Evolutionary conservation across 2,113 vertebrate species (phyloP).

Genomic region (Nanger granti): DNA sequence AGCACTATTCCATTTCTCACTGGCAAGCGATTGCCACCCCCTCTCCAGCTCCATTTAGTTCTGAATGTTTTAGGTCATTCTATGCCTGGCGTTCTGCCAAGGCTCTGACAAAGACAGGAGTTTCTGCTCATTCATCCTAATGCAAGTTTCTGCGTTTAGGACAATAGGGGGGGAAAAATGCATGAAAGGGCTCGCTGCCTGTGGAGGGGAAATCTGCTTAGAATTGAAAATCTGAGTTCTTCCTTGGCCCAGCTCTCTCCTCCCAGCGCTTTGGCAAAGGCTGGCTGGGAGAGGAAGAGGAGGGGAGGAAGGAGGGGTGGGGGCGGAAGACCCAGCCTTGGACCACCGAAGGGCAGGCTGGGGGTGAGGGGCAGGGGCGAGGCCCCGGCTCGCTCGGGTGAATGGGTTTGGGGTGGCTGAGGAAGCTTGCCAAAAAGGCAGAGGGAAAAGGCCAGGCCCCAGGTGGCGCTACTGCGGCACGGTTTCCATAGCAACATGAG

Average conservation of each 20-base stretch:
- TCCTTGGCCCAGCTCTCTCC: conserved; percentile 34
- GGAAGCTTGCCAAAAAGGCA: conserved; percentile 60
- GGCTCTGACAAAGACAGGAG: conserved; percentile 69
- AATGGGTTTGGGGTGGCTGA: conserved; percentile 59
- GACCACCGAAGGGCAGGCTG: neutral
- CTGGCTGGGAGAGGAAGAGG: neutral
- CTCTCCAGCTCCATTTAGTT: conserved; percentile 64
- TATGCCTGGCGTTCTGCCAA: conserved; percentile 64
- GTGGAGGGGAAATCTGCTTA: conserved; percentile 71
- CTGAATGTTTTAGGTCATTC: conserved; percentile 71
- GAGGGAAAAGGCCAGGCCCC: conserved; percentile 59
- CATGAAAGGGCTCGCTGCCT: conserved; percentile 68
- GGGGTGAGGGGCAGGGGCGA: neutral
- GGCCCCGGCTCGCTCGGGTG: neutral
- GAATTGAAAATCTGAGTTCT: conserved; percentile 63
- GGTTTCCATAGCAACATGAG: conserved; percentile 67
- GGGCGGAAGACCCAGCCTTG: neutral
- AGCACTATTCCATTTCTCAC: conserved; percentile 31
- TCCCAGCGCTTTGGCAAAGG: conserved; percentile 39
- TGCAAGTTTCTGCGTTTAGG: conserved; percentile 71
- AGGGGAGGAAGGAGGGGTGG: neutral
- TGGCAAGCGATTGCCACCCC: conserved; percentile 44
- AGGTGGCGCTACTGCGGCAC: neutral
- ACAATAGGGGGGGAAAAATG: conserved; percentile 54
- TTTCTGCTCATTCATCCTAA: conserved; percentile 74